A percentile compares a stretch with the other conserved stretches of the same genome.
Evolutionary conservation across 2,888 invertebrate species (phyloP).

Genomic region (Idaea aversata): DNA sequence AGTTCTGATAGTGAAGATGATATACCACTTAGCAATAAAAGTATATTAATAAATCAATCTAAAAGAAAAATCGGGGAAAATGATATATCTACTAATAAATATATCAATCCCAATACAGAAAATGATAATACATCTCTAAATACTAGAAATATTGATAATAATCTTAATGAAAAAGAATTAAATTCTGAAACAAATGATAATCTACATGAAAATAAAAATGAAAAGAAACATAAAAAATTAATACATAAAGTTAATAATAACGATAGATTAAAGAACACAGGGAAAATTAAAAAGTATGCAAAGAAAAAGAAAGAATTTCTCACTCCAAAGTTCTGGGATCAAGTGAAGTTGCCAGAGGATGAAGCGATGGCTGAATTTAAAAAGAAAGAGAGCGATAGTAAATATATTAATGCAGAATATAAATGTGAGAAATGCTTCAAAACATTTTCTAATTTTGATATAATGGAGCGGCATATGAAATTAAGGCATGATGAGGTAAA

Average conservation of each 20-base stretch:
- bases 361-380: slow-evolving; percentile 54
- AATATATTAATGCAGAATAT: slow-evolving; percentile 49
- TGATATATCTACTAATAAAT: not conserved
- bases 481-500: slow-evolving; percentile 59
- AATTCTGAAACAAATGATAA: not conserved
- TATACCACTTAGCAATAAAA: not conserved
- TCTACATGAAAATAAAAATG: not conserved
- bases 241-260: not conserved
- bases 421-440: slow-evolving; percentile 64
- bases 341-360: slow-evolving; percentile 11
- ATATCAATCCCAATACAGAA: not conserved
- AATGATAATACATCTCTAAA: not conserved
- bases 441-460: slow-evolving; percentile 62
- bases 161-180: not conserved
- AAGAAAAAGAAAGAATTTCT: slow-evolving; percentile 12
- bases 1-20: not conserved
- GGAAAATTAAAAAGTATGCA: not conserved
- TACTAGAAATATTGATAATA: not conserved
- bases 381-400: slow-evolving; percentile 43
- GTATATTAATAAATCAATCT: not conserved
- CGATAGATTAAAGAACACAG: not conserved
- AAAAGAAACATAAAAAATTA: not conserved
- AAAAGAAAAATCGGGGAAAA: not conserved
- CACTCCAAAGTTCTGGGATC: slow-evolving; percentile 18
- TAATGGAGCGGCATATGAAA: slow-evolving; percentile 55